Percentiles rank a stretch among this genome's conserved stretches.
phyloP scores from a whole-genome alignment of 64 coral and sea anemone genomes.

The Montipora efflorescens region DNA sequence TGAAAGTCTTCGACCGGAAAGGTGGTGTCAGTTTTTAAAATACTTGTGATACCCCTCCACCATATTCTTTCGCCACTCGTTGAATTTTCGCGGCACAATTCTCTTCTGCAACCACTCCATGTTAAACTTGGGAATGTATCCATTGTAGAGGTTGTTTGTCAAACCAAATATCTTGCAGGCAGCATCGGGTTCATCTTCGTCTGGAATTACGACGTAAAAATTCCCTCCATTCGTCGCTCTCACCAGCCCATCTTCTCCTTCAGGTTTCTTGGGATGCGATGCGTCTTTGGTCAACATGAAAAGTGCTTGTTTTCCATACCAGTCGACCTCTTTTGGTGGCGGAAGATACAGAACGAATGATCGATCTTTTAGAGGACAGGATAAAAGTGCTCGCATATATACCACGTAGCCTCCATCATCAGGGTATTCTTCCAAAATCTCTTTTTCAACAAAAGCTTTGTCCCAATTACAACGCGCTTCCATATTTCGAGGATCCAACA shows the following conservation, averaged over 20 bases:
- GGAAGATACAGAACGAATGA: slow-evolving; percentile 46
- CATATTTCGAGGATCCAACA: slow-evolving; percentile 28
- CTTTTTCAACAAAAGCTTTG: slow-evolving; percentile 31
- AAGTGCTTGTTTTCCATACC: slow-evolving; percentile 30
- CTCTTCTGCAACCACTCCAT: slow-evolving; percentile 25
- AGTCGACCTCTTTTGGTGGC: slow-evolving; percentile 17
- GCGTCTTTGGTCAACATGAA: slow-evolving; percentile 49
- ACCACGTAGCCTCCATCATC: slow-evolving; percentile 21
- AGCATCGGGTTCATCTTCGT: slow-evolving; percentile 9
- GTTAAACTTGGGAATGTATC: slow-evolving; percentile 38
- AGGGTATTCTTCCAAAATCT: slow-evolving; percentile 50
- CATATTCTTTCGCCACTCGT: slow-evolving; percentile 30
- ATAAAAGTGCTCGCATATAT: slow-evolving; percentile 6
- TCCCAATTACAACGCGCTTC: slow-evolving; percentile 43
- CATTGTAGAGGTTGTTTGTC: slow-evolving; percentile 65
- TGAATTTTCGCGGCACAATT: slow-evolving; percentile 25
- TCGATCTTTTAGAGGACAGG: slow-evolving; percentile 22
- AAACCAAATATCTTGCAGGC: slow-evolving; percentile 62
- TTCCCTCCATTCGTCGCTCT: slow-evolving; percentile 63
- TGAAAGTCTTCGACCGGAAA: too few species aligned
- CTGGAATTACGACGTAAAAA: slow-evolving; percentile 46
- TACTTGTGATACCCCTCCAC: slow-evolving; percentile 21
- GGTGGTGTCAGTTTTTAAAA: background rate
- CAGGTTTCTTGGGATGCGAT: slow-evolving; percentile 40
- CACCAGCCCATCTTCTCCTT: slow-evolving; percentile 18